Evolutionary conservation across 2,888 invertebrate genomes (phyloP).

Genomic region (Brenthis hecate): DNA sequence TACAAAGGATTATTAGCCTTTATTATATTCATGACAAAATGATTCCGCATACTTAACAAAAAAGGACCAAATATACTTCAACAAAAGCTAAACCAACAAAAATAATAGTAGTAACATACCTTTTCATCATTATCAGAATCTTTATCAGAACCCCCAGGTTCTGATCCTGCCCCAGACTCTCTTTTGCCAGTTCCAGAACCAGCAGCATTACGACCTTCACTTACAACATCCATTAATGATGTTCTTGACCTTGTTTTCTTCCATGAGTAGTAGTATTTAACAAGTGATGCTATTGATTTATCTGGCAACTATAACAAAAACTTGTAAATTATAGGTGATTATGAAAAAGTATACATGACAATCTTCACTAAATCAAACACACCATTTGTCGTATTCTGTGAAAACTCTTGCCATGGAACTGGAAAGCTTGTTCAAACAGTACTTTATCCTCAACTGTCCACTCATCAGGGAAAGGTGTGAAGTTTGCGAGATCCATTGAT

Average conservation of each 20-base stretch:
- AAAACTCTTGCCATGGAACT: slow-evolving; percentile 99
- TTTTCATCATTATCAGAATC: slow-evolving; percentile 95
- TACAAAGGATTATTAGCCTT: slow-evolving; percentile 28
- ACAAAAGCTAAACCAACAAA: slow-evolving; percentile 34
- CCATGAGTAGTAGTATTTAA: slow-evolving; percentile 99
- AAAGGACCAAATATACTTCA: slow-evolving; percentile 31
- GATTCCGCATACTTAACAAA: slow-evolving; percentile 42
- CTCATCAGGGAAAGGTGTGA: slow-evolving; percentile 98
- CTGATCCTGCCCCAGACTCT: slow-evolving; percentile 90
- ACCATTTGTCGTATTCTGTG: slow-evolving; percentile 99
- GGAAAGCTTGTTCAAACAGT: slow-evolving; percentile 98
- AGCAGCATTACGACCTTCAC: slow-evolving; percentile 89
- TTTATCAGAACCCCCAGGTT: slow-evolving; percentile 91
- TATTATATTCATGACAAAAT: slow-evolving; percentile 48
- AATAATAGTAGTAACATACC: slow-evolving; percentile 79
- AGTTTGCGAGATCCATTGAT: slow-evolving; percentile 96
- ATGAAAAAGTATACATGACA: background rate
- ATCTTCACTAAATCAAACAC: slow-evolving; percentile 46
- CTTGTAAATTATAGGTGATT: slow-evolving; percentile 30
- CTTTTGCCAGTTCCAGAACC: slow-evolving; percentile 83
- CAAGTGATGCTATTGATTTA: slow-evolving; percentile 96
- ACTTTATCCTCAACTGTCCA: slow-evolving; percentile 99
- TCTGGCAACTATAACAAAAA: slow-evolving; percentile 89
- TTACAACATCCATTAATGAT: slow-evolving; percentile 94
- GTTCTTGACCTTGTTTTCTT: slow-evolving; percentile 96